These are phyloP conservation scores for Parapristionchus giblindavisi DNA, from an alignment of 2,888 invertebrate genomes.

Conservation along the genomic window DNA sequence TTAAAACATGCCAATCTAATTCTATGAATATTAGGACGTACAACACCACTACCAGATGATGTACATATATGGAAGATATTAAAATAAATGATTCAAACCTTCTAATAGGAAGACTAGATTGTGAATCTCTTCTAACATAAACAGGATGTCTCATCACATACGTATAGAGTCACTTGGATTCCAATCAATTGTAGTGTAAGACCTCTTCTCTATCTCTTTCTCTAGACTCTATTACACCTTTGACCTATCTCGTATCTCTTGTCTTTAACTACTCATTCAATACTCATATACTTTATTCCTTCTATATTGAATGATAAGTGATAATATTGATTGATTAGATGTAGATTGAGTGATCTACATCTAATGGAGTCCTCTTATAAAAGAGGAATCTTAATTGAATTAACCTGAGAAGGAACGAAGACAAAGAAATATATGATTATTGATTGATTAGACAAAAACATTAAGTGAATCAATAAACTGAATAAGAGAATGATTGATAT, in stretches of 20 bases:
- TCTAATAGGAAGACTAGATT: slow-evolving; percentile 30
- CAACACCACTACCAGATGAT: too few relatives aligned
- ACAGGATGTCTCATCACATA: slow-evolving; percentile 26
- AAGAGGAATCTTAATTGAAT: background rate
- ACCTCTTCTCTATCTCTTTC: slow-evolving; percentile 7
- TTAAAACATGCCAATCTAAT: too few relatives aligned
- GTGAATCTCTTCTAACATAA: slow-evolving; percentile 35
- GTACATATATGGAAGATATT: too few relatives aligned
- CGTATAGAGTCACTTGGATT: background rate
- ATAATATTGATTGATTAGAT: slow-evolving; percentile 18
- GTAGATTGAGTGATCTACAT: background rate
- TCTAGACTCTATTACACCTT: background rate
- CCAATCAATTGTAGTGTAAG: slow-evolving; percentile 10
- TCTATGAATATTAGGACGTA: too few relatives aligned
- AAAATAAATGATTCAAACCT: too few relatives aligned
- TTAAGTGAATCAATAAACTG: slow-evolving; percentile 1
- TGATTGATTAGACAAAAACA: too few relatives aligned
- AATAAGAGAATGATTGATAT: slow-evolving; percentile 1
- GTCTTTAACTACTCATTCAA: slow-evolving; percentile 1
- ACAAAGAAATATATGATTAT: too few relatives aligned
- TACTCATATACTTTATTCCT: slow-evolving; percentile 10
- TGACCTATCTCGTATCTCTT: slow-evolving; percentile 24
- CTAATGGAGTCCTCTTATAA: slow-evolving; percentile 4
- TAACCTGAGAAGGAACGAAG: slow-evolving; percentile 13
- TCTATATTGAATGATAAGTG: background rate